These are phyloP conservation scores for Neocloeon triangulifer DNA, from an alignment of 1,140 invertebrate species.

Conservation along the genomic window DNA sequence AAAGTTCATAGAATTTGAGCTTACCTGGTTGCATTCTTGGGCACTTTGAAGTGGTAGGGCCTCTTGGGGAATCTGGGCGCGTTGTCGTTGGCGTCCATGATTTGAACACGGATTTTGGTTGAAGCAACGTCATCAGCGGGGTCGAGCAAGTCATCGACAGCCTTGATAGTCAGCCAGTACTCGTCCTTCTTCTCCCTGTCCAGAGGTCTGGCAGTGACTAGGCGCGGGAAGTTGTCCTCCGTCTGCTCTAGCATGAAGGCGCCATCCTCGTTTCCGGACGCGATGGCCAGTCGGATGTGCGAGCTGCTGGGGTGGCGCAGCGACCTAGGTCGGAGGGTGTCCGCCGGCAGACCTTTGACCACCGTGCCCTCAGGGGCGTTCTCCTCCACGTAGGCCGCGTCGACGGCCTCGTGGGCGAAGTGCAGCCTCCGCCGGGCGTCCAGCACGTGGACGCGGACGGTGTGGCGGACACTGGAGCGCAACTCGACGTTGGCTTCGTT, in stretches of 20 bases:
- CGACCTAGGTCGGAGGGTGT: constrained; percentile 2
- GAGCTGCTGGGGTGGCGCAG: constrained; percentile 13
- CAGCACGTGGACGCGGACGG: constrained; percentile 57
- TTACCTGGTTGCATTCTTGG: too few relatives aligned
- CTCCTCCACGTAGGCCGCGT: constrained; percentile 40
- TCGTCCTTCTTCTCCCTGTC: constrained; percentile 43
- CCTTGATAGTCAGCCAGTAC: constrained; percentile 50
- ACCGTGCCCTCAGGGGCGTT: constrained; percentile 47
- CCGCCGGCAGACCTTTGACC: constrained; percentile 27
- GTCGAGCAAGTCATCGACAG: constrained; percentile 42
- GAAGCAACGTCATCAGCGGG: constrained; percentile 52
- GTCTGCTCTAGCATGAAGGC: constrained; percentile 45
- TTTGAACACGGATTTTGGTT: constrained; percentile 41
- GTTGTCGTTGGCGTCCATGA: constrained; percentile 80
- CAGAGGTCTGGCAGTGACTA: constrained; percentile 44
- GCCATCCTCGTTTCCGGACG: constrained; percentile 41
- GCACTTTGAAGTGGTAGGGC: constrained; percentile 55
- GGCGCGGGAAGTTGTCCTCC: constrained; percentile 23
- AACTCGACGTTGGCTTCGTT: too few relatives aligned
- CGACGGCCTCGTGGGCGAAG: constrained; percentile 40
- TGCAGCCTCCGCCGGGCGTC: constrained; percentile 54
- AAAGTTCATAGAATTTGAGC: constrained; percentile 27
- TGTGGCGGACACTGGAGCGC: too few relatives aligned
- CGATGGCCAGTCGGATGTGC: constrained; percentile 52
- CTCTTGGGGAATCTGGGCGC: constrained; percentile 53